Evolutionary conservation across 2,113 vertebrate genomes (phyloP), one percentile per base, ranked within the genome.

Genomic region (Eidolon helvum): DNA sequence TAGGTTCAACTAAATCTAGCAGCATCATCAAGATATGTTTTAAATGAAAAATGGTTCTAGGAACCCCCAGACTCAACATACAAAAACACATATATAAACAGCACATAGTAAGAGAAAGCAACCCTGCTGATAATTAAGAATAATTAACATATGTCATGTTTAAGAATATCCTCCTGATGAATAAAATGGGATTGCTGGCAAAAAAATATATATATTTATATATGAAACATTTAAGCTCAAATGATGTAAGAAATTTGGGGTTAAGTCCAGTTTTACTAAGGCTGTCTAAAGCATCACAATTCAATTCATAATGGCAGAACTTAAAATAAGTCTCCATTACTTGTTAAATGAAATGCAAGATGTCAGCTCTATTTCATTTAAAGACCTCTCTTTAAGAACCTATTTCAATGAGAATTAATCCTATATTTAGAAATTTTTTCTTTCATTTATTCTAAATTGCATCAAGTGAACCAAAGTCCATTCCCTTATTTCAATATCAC

Each of bases 161-260:
- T 43, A 93, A 18, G 15, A 84, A 19, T 89, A 87, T 28, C 61
- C 14, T 95, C 45, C 75, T 61, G 33, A 78, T 15, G 28, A 88
- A 82, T 80, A 87, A 59, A 97, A 68, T 12, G 65, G 30, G 18
- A 71, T 55, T 94, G 53, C 16, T 45, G 19, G 40, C 35, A 83
- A 78, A 90, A 92, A 79, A 90, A 63, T n/a, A n/a, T n/a, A 71
- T 43, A 33, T 48, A 93, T 53, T 77, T 90, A 61, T n/a, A 92
- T 79, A 71, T 65, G 3, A 95, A 88, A 79, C 3, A 74, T 30
- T 74, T 43, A 92, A 83, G n/a, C 12, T 94, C 53, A 92, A 85
- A 86, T 15, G 75, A 89, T n/a, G 1, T 33, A 71, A 57, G 38
- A 86, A 74, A 61, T 50, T 88, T 71, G 33, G 24, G n/a, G 33